phyloP scores from a whole-genome alignment of 1,140 invertebrate genomes.

The Drosophila obscura region DNA sequence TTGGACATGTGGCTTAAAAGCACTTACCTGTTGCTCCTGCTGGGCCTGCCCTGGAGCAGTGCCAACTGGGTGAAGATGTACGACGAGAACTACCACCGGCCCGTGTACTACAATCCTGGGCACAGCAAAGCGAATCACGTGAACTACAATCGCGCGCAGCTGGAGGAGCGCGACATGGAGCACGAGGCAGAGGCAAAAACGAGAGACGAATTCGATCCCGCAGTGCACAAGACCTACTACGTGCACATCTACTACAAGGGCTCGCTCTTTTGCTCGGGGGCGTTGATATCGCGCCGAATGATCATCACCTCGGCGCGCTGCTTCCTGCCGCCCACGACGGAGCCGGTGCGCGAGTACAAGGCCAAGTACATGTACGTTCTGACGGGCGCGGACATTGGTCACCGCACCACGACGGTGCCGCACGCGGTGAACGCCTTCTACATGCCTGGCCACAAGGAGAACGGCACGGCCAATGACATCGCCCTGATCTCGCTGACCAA shows the following conservation, averaged over 20 bases:
- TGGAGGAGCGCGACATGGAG: background rate
- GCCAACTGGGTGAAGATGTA: constrained; percentile 37
- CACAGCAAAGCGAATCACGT: constrained; percentile 30
- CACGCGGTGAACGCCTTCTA: constrained; percentile 27
- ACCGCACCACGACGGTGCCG: background rate
- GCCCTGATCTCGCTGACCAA: constrained; percentile 15
- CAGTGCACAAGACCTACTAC: constrained; percentile 28
- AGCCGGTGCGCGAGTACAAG: constrained; percentile 18
- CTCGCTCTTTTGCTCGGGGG: constrained; percentile 47
- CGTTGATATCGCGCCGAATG: constrained; percentile 45
- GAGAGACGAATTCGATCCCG: constrained; percentile 17
- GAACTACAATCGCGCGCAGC: constrained; percentile 31
- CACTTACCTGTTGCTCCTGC: background rate
- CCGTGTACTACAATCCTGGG: constrained; percentile 44
- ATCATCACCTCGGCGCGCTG: constrained; percentile 49
- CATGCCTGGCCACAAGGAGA: constrained; percentile 10
- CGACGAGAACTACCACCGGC: constrained; percentile 48
- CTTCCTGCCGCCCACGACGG: constrained; percentile 3
- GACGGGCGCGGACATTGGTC: constrained; percentile 6
- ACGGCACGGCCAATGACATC: background rate
- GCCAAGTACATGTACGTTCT: constrained; percentile 34
- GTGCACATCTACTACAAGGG: constrained; percentile 33
- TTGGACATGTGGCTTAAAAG: constrained; percentile 10
- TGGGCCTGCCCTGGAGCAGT: constrained; percentile 1
- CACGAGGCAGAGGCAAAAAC: accelerated